These are phyloP conservation scores for Passerina amoena DNA, from an alignment of 2,113 vertebrate species.

Conservation along the genomic window DNA sequence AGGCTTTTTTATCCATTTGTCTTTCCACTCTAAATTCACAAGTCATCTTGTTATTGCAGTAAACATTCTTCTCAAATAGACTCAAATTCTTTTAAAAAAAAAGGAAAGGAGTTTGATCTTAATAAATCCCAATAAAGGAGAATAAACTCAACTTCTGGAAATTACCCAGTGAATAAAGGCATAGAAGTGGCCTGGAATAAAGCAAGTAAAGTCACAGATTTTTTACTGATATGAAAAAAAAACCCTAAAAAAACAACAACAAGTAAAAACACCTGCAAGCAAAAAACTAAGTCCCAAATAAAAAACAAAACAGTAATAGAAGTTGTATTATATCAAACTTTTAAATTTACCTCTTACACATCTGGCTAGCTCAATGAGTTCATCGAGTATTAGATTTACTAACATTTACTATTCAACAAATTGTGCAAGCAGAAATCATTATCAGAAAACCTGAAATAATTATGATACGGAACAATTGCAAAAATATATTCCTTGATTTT, in stretches of 20 bases:
- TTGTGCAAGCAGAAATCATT: neutral
- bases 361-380: neutral
- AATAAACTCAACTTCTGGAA: neutral
- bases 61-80: neutral
- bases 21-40: slow-evolving; percentile 18
- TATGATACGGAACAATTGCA: rapidly evolving
- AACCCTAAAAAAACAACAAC: neutral
- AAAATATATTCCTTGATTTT: neutral
- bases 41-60: neutral
- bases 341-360: neutral
- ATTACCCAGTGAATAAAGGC: neutral
- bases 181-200: neutral
- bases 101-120: neutral
- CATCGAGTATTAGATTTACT: neutral
- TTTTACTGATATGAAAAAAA: neutral
- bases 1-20: slow-evolving; percentile 44
- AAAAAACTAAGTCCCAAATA: neutral
- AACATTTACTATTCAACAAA: neutral
- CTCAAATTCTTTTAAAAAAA: neutral
- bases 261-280: neutral
- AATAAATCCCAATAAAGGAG: neutral
- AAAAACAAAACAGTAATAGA: neutral
- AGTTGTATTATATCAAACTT: neutral
- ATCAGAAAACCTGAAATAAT: neutral
- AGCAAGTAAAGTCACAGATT: neutral